Percentiles rank a stretch among this genome's conserved stretches.
phyloP scores from a whole-genome alignment of 2,113 vertebrate genomes.

The Anthoscopus minutus region DNA sequence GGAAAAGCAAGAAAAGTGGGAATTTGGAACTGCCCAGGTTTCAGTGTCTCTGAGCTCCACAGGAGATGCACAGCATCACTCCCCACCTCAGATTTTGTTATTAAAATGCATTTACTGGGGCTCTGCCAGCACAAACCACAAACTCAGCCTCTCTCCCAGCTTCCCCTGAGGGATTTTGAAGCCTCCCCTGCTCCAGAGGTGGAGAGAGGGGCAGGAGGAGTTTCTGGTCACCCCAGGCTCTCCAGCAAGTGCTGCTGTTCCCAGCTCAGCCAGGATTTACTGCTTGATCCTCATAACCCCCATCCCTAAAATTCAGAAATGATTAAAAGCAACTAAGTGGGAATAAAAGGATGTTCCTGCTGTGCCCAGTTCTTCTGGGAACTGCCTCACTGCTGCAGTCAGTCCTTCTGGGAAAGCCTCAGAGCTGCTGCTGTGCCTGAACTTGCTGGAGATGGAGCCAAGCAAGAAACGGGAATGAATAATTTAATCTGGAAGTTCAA shows the following conservation, averaged over 20 bases:
- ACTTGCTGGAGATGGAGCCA: not conserved
- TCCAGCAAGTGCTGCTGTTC: not conserved
- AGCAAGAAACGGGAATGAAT: not conserved
- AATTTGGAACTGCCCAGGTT: not conserved
- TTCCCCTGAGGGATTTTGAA: accelerated
- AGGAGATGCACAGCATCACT: not conserved
- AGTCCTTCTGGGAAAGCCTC: slow-evolving; percentile 9
- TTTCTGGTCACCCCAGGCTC: not conserved
- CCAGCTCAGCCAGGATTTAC: not conserved
- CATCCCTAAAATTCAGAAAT: not conserved
- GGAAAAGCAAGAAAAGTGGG: not conserved
- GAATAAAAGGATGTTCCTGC: slow-evolving; percentile 7
- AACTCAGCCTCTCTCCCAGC: not conserved
- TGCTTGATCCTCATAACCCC: not conserved
- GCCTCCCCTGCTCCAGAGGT: accelerated
- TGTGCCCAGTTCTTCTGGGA: slow-evolving; percentile 32
- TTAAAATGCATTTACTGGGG: not conserved
- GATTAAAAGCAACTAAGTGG: not conserved
- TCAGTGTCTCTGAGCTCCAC: not conserved
- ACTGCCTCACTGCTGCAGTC: not conserved
- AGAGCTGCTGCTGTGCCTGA: not conserved
- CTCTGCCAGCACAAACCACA: not conserved
- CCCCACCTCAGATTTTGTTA: accelerated
- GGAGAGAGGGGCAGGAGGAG: not conserved
- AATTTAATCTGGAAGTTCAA: not conserved